Base-by-base conservation (phyloP, 2,113 vertebrate species). In the Cyprinodon brontotheroides region DNA sequence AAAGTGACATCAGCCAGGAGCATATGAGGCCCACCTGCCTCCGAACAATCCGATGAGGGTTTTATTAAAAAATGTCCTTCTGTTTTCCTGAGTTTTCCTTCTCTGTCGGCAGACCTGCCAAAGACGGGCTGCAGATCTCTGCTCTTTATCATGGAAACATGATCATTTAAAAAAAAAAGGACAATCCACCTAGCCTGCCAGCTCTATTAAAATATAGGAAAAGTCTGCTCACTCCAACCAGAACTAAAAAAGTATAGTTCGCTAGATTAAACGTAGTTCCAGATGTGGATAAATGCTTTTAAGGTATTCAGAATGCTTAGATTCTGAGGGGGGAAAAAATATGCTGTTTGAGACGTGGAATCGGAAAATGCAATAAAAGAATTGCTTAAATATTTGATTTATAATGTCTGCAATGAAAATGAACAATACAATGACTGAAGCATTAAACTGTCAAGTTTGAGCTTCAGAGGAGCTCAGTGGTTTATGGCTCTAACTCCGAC, bases 71-170 rank as follows among this genome's bases (percentile, higher is more conserved):
- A 40, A 38, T 66, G 85, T 77, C 75, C 72, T 63, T 74, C 39
- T 70, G 70, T 80, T 84, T 79, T 72, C 65, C 66, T 12, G 20
- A 59, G 74, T 70, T 78, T 57, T 78, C 29, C 65, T 29, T 68
- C 74, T 76, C 47, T 75, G 74, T 68, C 62, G 59, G 75, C 50
- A 4, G 45, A 50, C 39, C 78, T 63, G 72, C 71, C 66, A 79
- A 39, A 11, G 59, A 74, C 14, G 8, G 61, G 17, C 45, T 29
- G 38, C 41, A 60, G 43, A 68, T 68, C 40, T 20, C 82, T 83
- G 84, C 66, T 84, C 86, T 80, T 69, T 68, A 85, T 89, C 80
- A 78, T 82, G 86, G 85, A 87, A 90, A 90, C 72, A 69, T 29
- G 73, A 85, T 84, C 72, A 85, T 80, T 81, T 80, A 83, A 75